phyloP scores from a whole-genome alignment of 2,888 invertebrate species.

The Tipula helvola region DNA sequence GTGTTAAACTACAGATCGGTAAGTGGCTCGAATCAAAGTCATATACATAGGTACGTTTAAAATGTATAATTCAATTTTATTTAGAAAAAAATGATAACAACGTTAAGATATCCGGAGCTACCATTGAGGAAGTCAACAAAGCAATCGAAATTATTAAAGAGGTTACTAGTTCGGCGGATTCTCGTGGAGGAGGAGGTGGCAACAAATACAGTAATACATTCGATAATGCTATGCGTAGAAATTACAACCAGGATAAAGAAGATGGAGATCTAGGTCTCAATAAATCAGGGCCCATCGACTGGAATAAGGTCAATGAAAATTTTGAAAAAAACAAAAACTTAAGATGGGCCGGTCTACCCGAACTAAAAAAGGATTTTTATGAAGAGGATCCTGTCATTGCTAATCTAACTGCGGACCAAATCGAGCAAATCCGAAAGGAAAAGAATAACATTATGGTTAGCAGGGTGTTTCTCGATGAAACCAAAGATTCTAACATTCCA shows the following conservation, averaged over 20 bases:
- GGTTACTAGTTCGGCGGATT: slow-evolving; percentile 20
- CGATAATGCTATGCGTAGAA: not conserved
- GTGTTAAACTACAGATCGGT: slow-evolving; percentile 57
- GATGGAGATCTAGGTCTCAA: slow-evolving; percentile 9
- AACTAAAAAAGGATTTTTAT: slow-evolving; percentile 72
- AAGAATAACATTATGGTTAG: slow-evolving; percentile 66
- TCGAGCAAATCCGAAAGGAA: slow-evolving; percentile 45
- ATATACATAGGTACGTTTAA: not conserved
- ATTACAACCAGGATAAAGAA: slow-evolving; percentile 10
- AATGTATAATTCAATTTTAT: not conserved
- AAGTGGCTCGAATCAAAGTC: slow-evolving; percentile 22
- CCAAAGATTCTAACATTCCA: slow-evolving; percentile 26
- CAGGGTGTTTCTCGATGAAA: slow-evolving; percentile 45
- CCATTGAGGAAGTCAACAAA: slow-evolving; percentile 23
- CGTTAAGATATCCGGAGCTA: slow-evolving; percentile 31
- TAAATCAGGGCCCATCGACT: slow-evolving; percentile 36
- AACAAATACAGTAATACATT: not conserved
- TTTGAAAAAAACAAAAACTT: slow-evolving; percentile 40
- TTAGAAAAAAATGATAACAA: slow-evolving; percentile 22
- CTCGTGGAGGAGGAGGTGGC: not conserved
- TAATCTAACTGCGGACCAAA: slow-evolving; percentile 49
- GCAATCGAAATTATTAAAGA: slow-evolving; percentile 35
- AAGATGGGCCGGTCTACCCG: slow-evolving; percentile 52
- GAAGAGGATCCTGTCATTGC: slow-evolving; percentile 59
- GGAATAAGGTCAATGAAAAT: slow-evolving; percentile 42